These are phyloP conservation scores for Sarcophaga bullata DNA, from an alignment of 1,140 invertebrate genomes.

Conservation along the genomic window DNA sequence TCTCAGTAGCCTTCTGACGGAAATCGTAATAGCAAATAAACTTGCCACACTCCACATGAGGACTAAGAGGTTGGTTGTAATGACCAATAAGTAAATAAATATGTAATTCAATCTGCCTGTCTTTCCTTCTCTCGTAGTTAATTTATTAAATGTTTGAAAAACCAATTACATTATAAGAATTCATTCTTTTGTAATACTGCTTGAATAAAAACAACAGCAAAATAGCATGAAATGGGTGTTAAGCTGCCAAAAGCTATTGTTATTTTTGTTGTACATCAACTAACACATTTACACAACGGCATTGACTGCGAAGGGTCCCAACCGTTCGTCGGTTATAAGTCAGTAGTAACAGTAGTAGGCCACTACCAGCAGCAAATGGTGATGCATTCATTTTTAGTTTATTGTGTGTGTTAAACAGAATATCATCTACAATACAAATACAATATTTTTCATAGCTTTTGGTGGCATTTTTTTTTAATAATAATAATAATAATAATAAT, in stretches of 20 bases:
- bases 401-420: conserved; percentile 20
- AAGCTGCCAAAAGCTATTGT: conserved; percentile 20
- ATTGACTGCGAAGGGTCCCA: not conserved
- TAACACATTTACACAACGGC: not conserved
- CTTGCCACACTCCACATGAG: too few relatives aligned
- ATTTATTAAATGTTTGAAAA: not conserved
- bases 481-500: not conserved
- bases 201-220: not conserved
- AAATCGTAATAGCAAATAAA: too few relatives aligned
- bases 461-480: not conserved
- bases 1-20: too few relatives aligned
- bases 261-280: not conserved
- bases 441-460: not conserved
- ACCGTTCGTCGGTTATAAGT: not conserved
- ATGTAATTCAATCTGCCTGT: not conserved
- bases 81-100: too few relatives aligned
- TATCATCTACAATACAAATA: conserved; percentile 20
- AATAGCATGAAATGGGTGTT: conserved; percentile 30
- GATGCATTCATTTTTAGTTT: conserved; percentile 25
- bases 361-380: conserved; percentile 30
- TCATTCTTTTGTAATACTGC: not conserved
- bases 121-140: not conserved
- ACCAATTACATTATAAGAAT: not conserved
- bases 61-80: too few relatives aligned
- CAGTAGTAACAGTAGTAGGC: not conserved